These are phyloP conservation scores for Caradrina clavipalpis DNA, from an alignment of 2,888 invertebrate species.

Conservation along the genomic window DNA sequence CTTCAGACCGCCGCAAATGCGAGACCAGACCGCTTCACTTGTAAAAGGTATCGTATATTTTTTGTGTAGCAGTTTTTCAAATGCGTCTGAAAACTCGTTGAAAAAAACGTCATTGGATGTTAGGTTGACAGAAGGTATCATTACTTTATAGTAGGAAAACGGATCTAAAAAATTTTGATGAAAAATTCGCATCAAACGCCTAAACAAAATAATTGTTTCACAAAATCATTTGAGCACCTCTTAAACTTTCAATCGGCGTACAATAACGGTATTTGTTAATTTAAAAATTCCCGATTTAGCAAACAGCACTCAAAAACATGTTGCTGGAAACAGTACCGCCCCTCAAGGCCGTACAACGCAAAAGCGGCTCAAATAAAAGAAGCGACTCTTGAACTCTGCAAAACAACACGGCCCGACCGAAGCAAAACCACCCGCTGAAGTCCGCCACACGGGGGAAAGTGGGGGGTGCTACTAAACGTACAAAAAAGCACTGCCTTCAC, in stretches of 20 bases:
- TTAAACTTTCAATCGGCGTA: conserved; percentile 75
- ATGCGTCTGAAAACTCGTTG: neutral
- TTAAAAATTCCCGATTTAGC: conserved; percentile 88
- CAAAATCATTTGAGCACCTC: conserved; percentile 43
- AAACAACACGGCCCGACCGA: conserved; percentile 90
- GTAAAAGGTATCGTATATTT: conserved; percentile 90
- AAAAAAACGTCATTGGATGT: neutral
- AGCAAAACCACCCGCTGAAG: conserved; percentile 91
- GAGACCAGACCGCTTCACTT: conserved; percentile 83
- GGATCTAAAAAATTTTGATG: neutral
- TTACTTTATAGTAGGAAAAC: conserved; percentile 3
- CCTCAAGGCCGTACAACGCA: conserved; percentile 88
- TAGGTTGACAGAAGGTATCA: conserved; percentile 6
- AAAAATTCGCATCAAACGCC: conserved; percentile 7
- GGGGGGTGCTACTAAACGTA: conserved; percentile 80
- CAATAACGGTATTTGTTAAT: conserved; percentile 86
- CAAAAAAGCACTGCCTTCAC: conserved; percentile 89
- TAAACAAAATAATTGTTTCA: conserved; percentile 33
- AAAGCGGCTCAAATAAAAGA: conserved; percentile 90
- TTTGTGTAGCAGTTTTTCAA: conserved; percentile 8
- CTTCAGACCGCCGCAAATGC: conserved; percentile 91
- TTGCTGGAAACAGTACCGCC: conserved; percentile 82
- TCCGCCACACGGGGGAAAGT: conserved; percentile 78
- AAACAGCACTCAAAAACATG: conserved; percentile 88
- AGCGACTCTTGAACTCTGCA: conserved; percentile 90